A percentile compares a stretch with the other conserved stretches of the same genome.
Evolutionary conservation across 2,888 invertebrate genomes (phyloP).

Genomic region (Papilio protenor): DNA sequence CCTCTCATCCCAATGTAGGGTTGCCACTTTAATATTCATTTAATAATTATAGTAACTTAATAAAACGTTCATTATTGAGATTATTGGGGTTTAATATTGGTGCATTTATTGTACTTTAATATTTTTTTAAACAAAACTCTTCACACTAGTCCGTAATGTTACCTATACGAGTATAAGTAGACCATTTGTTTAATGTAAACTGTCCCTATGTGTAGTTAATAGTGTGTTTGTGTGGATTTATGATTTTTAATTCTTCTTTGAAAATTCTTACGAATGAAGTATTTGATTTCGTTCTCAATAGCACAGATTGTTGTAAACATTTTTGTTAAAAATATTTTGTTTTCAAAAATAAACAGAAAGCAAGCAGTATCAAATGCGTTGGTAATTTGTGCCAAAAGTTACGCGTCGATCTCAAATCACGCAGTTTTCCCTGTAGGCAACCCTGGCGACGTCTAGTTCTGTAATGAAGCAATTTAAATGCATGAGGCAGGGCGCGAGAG

Average conservation of each 20-base stretch:
- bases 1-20: slow-evolving; percentile 65
- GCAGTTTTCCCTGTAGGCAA: slow-evolving; percentile 71
- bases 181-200: too few species aligned
- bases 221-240: too few species aligned
- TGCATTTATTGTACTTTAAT: too few species aligned
- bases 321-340: background rate
- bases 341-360: background rate
- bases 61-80: background rate
- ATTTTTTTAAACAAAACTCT: too few species aligned
- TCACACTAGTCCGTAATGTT: too few species aligned
- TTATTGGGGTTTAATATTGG: background rate
- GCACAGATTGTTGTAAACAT: background rate
- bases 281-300: background rate
- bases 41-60: background rate
- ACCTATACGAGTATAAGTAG: too few species aligned
- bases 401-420: slow-evolving; percentile 50
- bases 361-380: slow-evolving; percentile 35
- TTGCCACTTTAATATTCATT: slow-evolving; percentile 51
- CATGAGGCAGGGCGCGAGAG: slow-evolving; percentile 84
- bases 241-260: too few species aligned
- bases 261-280: too few species aligned
- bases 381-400: slow-evolving; percentile 53
- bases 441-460: slow-evolving; percentile 81
- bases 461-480: slow-evolving; percentile 86
- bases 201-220: too few species aligned